Evolutionary conservation across 1,140 invertebrate species (phyloP).

Genomic region (Polypedilum pembai): DNA sequence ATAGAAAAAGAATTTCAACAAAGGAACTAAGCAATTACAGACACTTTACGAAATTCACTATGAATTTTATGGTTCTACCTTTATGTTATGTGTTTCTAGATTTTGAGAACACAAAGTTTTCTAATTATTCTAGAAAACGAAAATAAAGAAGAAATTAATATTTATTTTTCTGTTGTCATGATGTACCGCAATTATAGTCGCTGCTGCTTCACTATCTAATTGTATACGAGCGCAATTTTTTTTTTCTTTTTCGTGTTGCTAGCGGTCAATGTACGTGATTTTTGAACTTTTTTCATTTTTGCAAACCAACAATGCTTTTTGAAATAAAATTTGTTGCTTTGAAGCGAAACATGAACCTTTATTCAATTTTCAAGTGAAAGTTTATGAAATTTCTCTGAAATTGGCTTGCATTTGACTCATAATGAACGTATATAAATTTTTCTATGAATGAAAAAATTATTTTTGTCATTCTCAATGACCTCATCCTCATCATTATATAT

Average conservation of each 20-base stretch:
- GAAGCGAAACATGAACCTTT: neutral
- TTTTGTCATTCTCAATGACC: neutral
- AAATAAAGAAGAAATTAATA: slow-evolving; percentile 19
- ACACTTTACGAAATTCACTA: no score
- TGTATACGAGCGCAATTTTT: neutral
- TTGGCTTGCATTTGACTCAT: neutral
- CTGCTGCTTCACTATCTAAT: neutral
- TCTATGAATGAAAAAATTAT: neutral
- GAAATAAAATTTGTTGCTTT: neutral
- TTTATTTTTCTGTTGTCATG: neutral
- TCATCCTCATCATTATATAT: no score
- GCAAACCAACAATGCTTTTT: neutral
- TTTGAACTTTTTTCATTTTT: neutral
- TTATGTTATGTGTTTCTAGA: no score
- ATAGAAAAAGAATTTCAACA: no score
- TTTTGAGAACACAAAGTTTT: no score
- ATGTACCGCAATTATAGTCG: slow-evolving; percentile 4
- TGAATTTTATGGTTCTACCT: no score
- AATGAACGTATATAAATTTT: neutral
- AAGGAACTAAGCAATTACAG: no score
- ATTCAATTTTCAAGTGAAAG: neutral
- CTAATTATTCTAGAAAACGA: neutral
- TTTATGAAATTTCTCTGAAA: neutral
- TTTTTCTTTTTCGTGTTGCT: neutral
- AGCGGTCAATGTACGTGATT: slow-evolving; percentile 16